Conservation (phyloP, 2,113 vertebrate genomes). For the Sterrhoptilus dennistouni region DNA sequence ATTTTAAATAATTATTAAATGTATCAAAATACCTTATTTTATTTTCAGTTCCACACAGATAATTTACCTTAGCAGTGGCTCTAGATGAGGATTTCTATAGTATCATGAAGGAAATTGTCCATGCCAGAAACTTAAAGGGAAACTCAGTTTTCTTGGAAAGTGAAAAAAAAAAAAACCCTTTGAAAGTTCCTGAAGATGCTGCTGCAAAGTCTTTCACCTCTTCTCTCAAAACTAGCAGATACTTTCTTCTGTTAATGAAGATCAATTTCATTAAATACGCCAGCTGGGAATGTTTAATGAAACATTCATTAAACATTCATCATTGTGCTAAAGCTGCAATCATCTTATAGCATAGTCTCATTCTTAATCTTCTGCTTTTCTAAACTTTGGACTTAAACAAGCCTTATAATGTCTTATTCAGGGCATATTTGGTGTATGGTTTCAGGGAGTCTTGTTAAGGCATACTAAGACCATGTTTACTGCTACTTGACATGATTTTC, state of each 20-base stretch:
- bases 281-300: neutral
- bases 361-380: neutral
- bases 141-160: neutral
- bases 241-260: neutral
- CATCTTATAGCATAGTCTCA: fast-evolving
- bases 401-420: neutral
- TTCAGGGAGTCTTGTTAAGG: neutral
- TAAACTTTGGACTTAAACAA: neutral
- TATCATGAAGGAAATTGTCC: neutral
- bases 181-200: neutral
- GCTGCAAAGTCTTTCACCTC: neutral
- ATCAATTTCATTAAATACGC: neutral
- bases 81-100: neutral
- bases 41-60: neutral
- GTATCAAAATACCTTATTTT: neutral
- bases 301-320: no score
- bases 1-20: neutral
- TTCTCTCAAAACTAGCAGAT: neutral
- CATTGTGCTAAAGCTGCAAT: neutral
- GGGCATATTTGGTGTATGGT: neutral
- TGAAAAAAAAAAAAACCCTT: neutral
- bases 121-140: neutral
- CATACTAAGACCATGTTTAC: neutral
- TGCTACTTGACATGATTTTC: neutral
- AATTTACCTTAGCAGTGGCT: neutral